phyloP scores from a whole-genome alignment of 2,797 vertebrate species.

The Rhinella marina region DNA sequence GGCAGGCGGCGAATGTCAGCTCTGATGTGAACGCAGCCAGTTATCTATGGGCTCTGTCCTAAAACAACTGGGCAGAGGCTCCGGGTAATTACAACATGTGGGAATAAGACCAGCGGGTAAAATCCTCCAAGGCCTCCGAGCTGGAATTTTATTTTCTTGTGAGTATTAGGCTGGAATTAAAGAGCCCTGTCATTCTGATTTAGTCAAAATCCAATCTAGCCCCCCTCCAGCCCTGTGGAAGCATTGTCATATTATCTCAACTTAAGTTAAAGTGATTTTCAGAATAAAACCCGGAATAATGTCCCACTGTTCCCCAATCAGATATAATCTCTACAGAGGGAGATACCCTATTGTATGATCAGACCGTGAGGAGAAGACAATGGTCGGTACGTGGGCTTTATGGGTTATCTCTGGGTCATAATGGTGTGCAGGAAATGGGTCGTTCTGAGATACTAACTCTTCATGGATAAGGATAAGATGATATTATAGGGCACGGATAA shows the following conservation, averaged over 20 bases:
- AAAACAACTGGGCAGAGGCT: conserved; percentile 19
- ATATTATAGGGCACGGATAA: not conserved
- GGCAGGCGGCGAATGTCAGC: not conserved
- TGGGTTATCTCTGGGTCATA: not conserved
- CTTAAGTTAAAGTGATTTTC: conserved; percentile 10
- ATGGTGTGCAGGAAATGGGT: conserved; percentile 28
- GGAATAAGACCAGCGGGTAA: conserved; percentile 69
- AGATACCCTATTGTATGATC: not conserved
- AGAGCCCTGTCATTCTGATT: conserved; percentile 36
- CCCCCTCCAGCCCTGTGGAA: not conserved
- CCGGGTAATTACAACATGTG: conserved; percentile 62
- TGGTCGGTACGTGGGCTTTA: not conserved
- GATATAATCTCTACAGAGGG: conserved; percentile 19
- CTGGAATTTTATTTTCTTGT: conserved; percentile 1
- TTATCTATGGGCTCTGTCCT: conserved; percentile 31
- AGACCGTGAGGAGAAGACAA: not conserved
- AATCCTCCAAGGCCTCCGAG: conserved; percentile 65
- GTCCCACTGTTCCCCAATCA: conserved; percentile 20
- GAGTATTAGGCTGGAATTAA: conserved; percentile 40
- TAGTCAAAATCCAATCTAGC: not conserved
- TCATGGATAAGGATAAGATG: not conserved
- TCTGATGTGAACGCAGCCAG: not conserved
- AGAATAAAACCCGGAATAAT: not conserved
- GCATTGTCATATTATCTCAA: conserved; percentile 32
- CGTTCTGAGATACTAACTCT: not conserved